phyloP scores from a whole-genome alignment of 2,113 vertebrate species.

The Paradoxurus hermaphroditus region DNA sequence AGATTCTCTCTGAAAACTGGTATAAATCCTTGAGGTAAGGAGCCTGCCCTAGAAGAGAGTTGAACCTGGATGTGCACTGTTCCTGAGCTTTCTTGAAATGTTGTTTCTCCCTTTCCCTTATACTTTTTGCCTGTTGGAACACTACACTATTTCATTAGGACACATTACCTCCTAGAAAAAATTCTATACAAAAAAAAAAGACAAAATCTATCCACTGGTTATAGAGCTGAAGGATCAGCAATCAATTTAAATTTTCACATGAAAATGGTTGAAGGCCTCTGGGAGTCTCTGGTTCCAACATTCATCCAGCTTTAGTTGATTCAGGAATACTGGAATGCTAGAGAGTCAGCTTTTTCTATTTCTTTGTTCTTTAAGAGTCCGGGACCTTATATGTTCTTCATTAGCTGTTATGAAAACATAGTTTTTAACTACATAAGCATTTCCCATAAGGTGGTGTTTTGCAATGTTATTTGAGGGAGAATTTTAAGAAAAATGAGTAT shows the following conservation, averaged over 20 bases:
- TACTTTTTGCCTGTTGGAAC: not conserved
- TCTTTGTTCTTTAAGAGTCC: not conserved
- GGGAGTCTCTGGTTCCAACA: not conserved
- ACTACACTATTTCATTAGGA: not conserved
- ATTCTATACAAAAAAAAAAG: not conserved
- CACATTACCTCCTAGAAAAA: not conserved
- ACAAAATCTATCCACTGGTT: not conserved
- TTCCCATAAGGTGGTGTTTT: not conserved
- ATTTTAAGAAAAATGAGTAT: not conserved
- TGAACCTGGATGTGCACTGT: not conserved
- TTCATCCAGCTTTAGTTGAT: not conserved
- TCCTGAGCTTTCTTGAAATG: not conserved
- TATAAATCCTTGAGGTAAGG: not conserved
- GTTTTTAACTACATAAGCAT: not conserved
- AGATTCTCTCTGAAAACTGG: not conserved
- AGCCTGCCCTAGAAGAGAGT: not conserved
- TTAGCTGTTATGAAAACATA: not conserved
- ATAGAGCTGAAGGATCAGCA: constrained; percentile 6
- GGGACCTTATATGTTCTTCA: not conserved
- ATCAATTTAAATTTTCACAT: constrained; percentile 55
- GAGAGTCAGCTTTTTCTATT: not conserved
- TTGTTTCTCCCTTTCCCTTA: not conserved
- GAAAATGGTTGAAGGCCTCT: not conserved
- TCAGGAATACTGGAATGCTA: not conserved
- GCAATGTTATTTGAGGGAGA: not conserved